Percentiles rank a stretch among this genome's conserved stretches.
Conservation (phyloP, 2,797 vertebrate species). For the Coluber constrictor region DNA sequence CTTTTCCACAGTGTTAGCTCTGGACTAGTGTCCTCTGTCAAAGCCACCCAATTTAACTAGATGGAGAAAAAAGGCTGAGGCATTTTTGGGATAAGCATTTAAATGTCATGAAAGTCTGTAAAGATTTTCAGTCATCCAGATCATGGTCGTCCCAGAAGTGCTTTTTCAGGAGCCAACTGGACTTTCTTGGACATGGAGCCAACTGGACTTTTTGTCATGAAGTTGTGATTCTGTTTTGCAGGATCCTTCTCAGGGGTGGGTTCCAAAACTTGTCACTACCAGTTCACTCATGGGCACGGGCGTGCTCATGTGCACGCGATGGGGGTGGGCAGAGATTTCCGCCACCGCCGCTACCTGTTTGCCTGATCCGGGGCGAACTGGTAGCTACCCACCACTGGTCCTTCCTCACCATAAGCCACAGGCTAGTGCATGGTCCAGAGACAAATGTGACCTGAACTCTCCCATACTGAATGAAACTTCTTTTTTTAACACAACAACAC, state of each 20-base stretch:
- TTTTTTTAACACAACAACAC: not conserved
- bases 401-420: too few species aligned
- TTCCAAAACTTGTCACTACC: too few species aligned
- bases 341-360: too few species aligned
- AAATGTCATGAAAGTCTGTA: constrained; percentile 22
- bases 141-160: not conserved
- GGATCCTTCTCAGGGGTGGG: too few species aligned
- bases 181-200: not conserved
- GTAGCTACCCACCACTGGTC: too few species aligned
- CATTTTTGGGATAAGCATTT: constrained; percentile 27
- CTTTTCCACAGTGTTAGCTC: not conserved
- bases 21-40: not conserved
- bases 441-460: not conserved
- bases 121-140: not conserved
- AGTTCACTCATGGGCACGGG: too few species aligned
- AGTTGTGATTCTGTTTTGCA: too few species aligned
- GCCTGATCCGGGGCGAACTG: too few species aligned
- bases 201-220: too few species aligned
- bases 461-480: not conserved
- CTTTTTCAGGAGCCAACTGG: not conserved
- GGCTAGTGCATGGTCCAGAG: not conserved
- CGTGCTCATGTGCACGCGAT: too few species aligned
- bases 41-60: constrained; percentile 35
- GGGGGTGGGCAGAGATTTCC: too few species aligned
- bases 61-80: not conserved